Percentiles rank a stretch among this genome's conserved stretches.
Evolutionary conservation across 2,888 invertebrate genomes (phyloP).

Genomic region (Tribolium freemani): DNA sequence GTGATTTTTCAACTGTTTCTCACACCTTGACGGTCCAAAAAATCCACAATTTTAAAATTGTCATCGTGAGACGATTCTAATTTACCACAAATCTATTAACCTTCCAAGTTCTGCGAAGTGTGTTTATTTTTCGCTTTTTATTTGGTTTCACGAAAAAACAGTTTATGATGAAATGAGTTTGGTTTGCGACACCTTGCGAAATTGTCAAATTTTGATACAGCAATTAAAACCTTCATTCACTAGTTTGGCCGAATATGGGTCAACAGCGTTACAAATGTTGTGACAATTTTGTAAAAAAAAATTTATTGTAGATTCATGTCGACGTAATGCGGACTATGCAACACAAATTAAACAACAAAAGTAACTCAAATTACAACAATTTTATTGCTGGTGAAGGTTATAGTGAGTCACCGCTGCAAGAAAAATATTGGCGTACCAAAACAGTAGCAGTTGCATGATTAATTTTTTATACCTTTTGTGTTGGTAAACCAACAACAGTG

Average conservation of each 20-base stretch:
- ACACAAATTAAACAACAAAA: slow-evolving; percentile 41
- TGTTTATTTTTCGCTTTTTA: not conserved
- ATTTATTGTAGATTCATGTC: slow-evolving; percentile 34
- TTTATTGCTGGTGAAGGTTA: slow-evolving; percentile 42
- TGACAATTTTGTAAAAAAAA: slow-evolving; percentile 18
- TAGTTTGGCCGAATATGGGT: slow-evolving; percentile 6
- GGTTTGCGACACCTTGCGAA: not conserved
- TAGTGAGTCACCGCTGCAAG: slow-evolving; percentile 37
- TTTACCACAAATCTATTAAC: slow-evolving; percentile 1
- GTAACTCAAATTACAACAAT: slow-evolving; percentile 45
- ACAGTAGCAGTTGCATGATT: slow-evolving; percentile 32
- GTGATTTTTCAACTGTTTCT: not conserved
- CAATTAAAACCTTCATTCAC: not conserved
- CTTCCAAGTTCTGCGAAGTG: not conserved
- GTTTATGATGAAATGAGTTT: not conserved
- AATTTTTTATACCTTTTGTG: slow-evolving; percentile 24
- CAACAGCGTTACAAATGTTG: not conserved
- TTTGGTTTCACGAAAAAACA: not conserved
- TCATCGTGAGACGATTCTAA: not conserved
- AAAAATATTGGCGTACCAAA: slow-evolving; percentile 32
- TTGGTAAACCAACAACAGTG: slow-evolving; percentile 25
- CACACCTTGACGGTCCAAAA: not conserved
- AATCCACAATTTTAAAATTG: not conserved
- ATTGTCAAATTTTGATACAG: not conserved
- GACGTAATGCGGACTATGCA: slow-evolving; percentile 34